Conservation (phyloP, 1,140 invertebrate species). For the Lordiphosa mommai region DNA sequence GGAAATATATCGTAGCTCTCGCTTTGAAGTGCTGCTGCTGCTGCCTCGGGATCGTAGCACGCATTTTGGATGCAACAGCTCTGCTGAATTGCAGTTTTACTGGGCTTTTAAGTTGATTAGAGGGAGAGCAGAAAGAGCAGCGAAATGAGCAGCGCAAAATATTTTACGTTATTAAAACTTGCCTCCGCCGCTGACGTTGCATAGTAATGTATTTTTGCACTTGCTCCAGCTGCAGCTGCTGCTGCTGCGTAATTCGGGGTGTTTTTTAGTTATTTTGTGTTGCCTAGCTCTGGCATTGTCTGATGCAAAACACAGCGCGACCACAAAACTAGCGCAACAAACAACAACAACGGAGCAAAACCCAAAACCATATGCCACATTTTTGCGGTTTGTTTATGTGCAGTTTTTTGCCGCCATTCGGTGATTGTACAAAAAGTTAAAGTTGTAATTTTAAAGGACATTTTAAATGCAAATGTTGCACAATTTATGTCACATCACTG, state of each 20-base stretch:
- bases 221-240: slow-evolving; percentile 1
- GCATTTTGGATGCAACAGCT: slow-evolving; percentile 35
- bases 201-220: slow-evolving; percentile 24
- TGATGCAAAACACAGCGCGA: slow-evolving; percentile 58
- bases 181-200: slow-evolving; percentile 40
- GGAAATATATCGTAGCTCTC: too few relatives aligned
- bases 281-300: slow-evolving; percentile 50
- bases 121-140: slow-evolving; percentile 24
- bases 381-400: slow-evolving; percentile 52
- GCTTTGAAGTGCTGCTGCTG: slow-evolving; percentile 18
- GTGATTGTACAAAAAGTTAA: slow-evolving; percentile 40
- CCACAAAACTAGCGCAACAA: slow-evolving; percentile 67
- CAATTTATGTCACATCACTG: slow-evolving; percentile 44
- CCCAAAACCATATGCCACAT: slow-evolving; percentile 60
- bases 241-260: too few relatives aligned
- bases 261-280: slow-evolving; percentile 24
- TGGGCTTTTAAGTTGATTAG: slow-evolving; percentile 72
- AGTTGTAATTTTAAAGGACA: slow-evolving; percentile 48
- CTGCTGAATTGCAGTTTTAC: slow-evolving; percentile 55
- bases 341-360: slow-evolving; percentile 33
- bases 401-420: slow-evolving; percentile 4
- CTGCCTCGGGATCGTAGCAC: slow-evolving; percentile 23
- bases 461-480: slow-evolving; percentile 48
- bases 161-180: slow-evolving; percentile 78
- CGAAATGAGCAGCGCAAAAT: slow-evolving; percentile 46